Percentiles rank a stretch among this genome's conserved stretches.
Evolutionary conservation across 2,113 vertebrate genomes (phyloP).

Genomic region (Periophthalmodon schlosseri): DNA sequence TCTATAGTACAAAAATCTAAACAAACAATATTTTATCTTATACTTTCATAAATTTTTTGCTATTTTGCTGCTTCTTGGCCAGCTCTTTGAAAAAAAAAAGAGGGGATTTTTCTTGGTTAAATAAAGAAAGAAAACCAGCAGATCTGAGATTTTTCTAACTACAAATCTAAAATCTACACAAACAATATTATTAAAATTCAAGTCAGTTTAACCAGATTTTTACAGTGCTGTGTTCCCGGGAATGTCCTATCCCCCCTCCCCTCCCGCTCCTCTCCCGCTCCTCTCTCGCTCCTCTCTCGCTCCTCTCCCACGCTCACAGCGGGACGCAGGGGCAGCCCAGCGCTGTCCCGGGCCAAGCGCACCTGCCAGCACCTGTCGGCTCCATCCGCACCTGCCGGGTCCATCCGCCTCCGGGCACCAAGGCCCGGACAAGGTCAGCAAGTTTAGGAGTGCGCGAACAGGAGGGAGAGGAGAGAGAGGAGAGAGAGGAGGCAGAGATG

Average conservation of each 20-base stretch:
- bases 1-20: too few species aligned
- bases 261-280: conserved; percentile 40
- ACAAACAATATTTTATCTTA: too few species aligned
- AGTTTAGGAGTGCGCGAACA: conserved; percentile 17
- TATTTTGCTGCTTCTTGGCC: too few species aligned
- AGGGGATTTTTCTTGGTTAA: too few species aligned
- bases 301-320: conserved; percentile 61
- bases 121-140: too few species aligned
- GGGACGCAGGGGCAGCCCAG: conserved; percentile 52
- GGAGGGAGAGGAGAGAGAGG: background rate
- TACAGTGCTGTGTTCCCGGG: conserved; percentile 43
- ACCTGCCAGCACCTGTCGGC: conserved; percentile 39
- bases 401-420: conserved; percentile 32
- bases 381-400: conserved; percentile 7
- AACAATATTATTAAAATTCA: too few species aligned
- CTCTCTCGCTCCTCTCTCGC: conserved; percentile 42
- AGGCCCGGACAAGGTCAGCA: conserved; percentile 61
- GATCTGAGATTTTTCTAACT: too few species aligned
- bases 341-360: conserved; percentile 40
- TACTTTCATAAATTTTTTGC: too few species aligned
- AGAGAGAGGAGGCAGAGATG: background rate
- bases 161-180: too few species aligned
- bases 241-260: conserved; percentile 61
- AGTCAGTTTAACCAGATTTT: background rate
- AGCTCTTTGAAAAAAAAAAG: too few species aligned